Evolutionary conservation across 1,140 invertebrate genomes (phyloP).

Genomic region (Pseudachorutes palmiensis): DNA sequence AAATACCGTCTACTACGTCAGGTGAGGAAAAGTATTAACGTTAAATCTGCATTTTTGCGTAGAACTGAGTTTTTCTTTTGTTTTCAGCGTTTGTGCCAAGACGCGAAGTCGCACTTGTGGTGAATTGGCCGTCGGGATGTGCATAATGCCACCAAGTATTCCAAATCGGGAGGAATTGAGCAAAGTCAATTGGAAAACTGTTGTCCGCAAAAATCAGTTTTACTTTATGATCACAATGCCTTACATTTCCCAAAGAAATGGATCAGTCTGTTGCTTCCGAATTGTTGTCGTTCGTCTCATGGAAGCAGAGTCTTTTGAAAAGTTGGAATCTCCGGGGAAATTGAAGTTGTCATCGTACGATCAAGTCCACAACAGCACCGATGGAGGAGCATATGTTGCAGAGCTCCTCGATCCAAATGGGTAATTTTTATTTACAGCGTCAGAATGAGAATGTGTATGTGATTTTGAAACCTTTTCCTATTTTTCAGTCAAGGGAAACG

Average conservation of each 20-base stretch:
- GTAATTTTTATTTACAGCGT: too few species aligned
- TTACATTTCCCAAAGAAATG: constrained; percentile 69
- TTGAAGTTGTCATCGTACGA: constrained; percentile 60
- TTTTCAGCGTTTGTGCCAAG: constrained; percentile 50
- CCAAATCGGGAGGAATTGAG: constrained; percentile 57
- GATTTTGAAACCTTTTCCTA: background rate
- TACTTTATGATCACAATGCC: constrained; percentile 47
- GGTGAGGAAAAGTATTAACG: constrained; percentile 15
- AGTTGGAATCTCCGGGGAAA: constrained; percentile 58
- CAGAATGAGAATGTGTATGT: too few species aligned
- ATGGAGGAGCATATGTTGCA: constrained; percentile 66
- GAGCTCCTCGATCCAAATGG: constrained; percentile 58
- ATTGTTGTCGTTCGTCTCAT: constrained; percentile 65
- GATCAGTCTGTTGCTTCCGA: constrained; percentile 72
- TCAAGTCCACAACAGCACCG: constrained; percentile 56
- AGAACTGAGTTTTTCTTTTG: background rate
- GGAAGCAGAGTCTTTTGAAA: constrained; percentile 53
- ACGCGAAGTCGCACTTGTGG: constrained; percentile 61
- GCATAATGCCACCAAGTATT: constrained; percentile 58
- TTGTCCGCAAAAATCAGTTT: constrained; percentile 18
- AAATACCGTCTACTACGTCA: constrained; percentile 56
- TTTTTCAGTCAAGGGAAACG: constrained; percentile 11
- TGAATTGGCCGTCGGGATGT: constrained; percentile 48
- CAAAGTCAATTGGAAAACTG: constrained; percentile 59
- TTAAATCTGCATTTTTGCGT: background rate